A percentile compares a stretch with the other conserved stretches of the same genome.
These are phyloP conservation scores for Suillia variegata DNA, from an alignment of 2,888 invertebrate genomes.

Conservation along the genomic window DNA sequence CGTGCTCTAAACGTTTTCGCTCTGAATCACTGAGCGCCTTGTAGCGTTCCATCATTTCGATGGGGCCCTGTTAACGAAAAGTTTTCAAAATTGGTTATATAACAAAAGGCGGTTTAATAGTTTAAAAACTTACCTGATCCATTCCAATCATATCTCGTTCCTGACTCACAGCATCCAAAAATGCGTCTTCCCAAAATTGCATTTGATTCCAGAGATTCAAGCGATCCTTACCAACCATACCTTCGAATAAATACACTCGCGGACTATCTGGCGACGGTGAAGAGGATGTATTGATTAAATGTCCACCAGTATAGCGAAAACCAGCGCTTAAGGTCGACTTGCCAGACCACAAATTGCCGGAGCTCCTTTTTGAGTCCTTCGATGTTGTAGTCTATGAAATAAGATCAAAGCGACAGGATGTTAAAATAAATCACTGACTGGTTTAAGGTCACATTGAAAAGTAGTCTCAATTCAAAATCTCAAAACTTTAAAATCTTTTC, in stretches of 20 bases:
- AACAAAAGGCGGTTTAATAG: neutral
- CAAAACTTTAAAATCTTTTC: too few relatives aligned
- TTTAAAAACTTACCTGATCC: conserved; percentile 85
- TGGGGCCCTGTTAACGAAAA: conserved; percentile 70
- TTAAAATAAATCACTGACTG: too few relatives aligned
- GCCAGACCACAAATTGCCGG: conserved; percentile 89
- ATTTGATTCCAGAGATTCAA: conserved; percentile 96
- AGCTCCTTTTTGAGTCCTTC: conserved; percentile 76
- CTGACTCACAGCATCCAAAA: conserved; percentile 95
- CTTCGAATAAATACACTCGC: conserved; percentile 91
- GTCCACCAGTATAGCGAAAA: conserved; percentile 85
- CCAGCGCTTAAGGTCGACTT: conserved; percentile 89
- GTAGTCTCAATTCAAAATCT: too few relatives aligned
- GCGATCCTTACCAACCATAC: conserved; percentile 70
- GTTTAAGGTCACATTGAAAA: too few relatives aligned
- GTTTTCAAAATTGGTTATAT: neutral
- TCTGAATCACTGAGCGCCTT: conserved; percentile 91
- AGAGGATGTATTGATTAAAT: conserved; percentile 81
- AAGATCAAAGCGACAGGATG: too few relatives aligned
- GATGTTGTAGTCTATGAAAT: conserved; percentile 57
- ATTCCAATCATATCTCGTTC: conserved; percentile 99
- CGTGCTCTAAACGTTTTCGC: conserved; percentile 92
- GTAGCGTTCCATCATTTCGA: conserved; percentile 99
- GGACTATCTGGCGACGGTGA: conserved; percentile 86
- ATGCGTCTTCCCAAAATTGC: conserved; percentile 99